Evolutionary conservation across 1,140 invertebrate species (phyloP), one percentile per base, ranked within the genome.

Genomic region (Medauroidea extradentata): DNA sequence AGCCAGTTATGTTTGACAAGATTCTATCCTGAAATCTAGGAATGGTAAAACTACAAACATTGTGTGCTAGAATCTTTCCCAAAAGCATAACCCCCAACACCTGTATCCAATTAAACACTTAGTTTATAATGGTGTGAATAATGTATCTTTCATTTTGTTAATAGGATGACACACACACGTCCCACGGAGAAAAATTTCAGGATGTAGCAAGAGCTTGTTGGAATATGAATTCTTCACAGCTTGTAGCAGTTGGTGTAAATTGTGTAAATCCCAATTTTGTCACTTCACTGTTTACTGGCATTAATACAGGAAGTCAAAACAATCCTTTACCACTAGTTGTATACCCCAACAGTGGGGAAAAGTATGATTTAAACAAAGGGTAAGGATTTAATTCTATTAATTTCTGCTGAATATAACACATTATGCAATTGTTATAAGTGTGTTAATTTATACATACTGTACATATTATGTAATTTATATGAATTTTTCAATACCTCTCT

Each of bases 221-320:
- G 77, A 79, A 79, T 57, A 71, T 71, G 23, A 82, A 81, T 64
- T 81, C 83, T 2, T 75, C 84, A 16, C 85, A 91, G 71, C 77
- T 91, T 34, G 76, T 88, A 34, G 93, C 85, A 2, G 81, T 96
- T 48, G 94, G 94, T 1, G 83, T 93, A 0, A 97, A 97, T 73
- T 97, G 94, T 73, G 80, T 91, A 1, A 74, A 82, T 51, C 88
- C 90, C 2, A 73, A 75, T 23, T 67, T 75, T 65, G 80, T 89
- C 2, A 69, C 71, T 0, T 69, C 79, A 1, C 70, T 91, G 1
- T 71, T 91, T 16, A 66, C 72, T 51, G 72, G 72, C 38, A 73
- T 85, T 29, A 75, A 78, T 52, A 67, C 66, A 38, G 62, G 78
- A 44, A 71, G 76, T 57, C 38, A 9, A 21, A 34, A 44, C 44